Conservation (phyloP, 2,797 vertebrate species). For the Tapirus indicus region DNA sequence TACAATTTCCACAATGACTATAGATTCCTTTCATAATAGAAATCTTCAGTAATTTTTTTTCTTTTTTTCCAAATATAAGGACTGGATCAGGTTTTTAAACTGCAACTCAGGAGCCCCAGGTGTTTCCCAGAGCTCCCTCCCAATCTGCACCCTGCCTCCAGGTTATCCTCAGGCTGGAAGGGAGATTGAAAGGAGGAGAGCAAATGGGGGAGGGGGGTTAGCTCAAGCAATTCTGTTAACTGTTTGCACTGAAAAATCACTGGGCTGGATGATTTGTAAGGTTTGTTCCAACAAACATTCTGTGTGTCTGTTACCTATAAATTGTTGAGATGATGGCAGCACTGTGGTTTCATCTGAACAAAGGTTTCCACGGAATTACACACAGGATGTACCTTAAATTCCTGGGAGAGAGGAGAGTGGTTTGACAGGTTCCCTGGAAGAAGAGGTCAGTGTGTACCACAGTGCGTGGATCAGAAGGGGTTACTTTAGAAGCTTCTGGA, state of each 20-base stretch:
- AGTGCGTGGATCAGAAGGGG: neutral
- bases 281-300: neutral
- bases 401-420: neutral
- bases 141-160: too few relatives aligned
- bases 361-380: neutral
- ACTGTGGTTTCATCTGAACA: neutral
- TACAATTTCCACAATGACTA: neutral
- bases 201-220: accelerated
- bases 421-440: neutral
- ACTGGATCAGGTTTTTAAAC: neutral
- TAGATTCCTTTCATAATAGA: neutral
- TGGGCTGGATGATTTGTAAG: neutral
- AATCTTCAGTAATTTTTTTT: neutral
- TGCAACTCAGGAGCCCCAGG: neutral
- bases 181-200: neutral
- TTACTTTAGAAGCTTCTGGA: neutral
- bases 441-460: neutral
- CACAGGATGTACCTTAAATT: neutral
- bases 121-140: neutral
- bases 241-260: neutral
- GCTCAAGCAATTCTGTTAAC: neutral
- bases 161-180: neutral
- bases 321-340: neutral
- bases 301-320: neutral
- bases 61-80: neutral